phyloP scores from a whole-genome alignment of 2,888 invertebrate species.

The Abrostola triplasia region DNA sequence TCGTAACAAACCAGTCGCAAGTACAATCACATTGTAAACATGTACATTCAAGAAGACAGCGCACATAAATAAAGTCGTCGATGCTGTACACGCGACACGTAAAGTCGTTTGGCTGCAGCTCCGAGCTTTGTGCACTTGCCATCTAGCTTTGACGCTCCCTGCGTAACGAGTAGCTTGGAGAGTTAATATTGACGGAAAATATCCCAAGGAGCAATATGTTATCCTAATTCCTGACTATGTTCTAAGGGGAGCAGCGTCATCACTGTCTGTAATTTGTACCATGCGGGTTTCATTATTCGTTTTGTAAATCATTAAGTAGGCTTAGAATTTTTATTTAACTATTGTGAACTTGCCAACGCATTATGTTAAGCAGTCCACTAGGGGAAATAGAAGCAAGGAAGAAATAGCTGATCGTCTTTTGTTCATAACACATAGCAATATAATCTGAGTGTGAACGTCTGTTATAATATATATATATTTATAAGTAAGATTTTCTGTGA shows the following conservation, averaged over 20 bases:
- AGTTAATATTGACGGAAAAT: slow-evolving; percentile 2
- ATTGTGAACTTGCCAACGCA: too few species aligned
- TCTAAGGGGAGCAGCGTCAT: neutral
- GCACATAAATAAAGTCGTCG: slow-evolving; percentile 8
- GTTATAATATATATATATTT: too few species aligned
- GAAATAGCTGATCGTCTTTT: too few species aligned
- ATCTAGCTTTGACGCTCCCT: slow-evolving; percentile 14
- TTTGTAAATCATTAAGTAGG: too few species aligned
- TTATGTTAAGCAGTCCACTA: too few species aligned
- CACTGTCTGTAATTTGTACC: neutral
- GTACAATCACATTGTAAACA: slow-evolving; percentile 2
- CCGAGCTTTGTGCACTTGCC: slow-evolving; percentile 12
- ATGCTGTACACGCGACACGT: slow-evolving; percentile 4
- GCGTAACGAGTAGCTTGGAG: slow-evolving; percentile 13
- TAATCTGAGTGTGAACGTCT: too few species aligned
- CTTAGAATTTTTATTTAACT: too few species aligned
- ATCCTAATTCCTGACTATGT: neutral
- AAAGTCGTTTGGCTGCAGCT: slow-evolving; percentile 10
- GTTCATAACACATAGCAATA: too few species aligned
- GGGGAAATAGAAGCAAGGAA: too few species aligned
- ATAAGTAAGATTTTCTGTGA: too few species aligned
- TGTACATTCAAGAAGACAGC: slow-evolving; percentile 2
- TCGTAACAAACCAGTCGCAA: neutral
- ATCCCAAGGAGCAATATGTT: neutral
- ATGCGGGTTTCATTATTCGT: too few species aligned